Percentiles rank a stretch among this genome's conserved stretches.
These are phyloP conservation scores for Antennarius maculatus DNA, from an alignment of 2,797 vertebrate genomes.

Conservation along the genomic window DNA sequence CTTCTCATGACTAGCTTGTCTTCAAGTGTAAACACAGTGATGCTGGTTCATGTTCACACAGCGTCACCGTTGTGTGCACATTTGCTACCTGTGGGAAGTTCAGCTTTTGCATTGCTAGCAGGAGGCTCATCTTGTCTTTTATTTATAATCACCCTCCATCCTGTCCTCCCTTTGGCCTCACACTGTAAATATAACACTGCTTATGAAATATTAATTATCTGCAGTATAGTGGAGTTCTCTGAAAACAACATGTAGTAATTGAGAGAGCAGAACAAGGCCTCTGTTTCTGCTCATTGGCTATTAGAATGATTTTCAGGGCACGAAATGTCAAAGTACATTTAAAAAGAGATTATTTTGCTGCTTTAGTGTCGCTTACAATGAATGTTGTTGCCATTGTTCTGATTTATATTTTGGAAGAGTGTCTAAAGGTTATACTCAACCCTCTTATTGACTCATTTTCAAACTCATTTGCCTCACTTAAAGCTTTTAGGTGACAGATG, in stretches of 20 bases:
- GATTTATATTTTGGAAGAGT: background rate
- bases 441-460: background rate
- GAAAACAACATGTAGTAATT: constrained; percentile 4
- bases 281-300: constrained; percentile 12
- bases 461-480: constrained; percentile 4
- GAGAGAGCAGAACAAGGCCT: constrained; percentile 1
- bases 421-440: constrained; percentile 6
- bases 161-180: constrained; percentile 38
- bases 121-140: constrained; percentile 54
- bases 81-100: constrained; percentile 18
- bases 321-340: constrained; percentile 25
- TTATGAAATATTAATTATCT: constrained; percentile 62
- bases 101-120: constrained; percentile 27
- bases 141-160: constrained; percentile 54
- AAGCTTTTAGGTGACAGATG: background rate
- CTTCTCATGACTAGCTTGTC: no score
- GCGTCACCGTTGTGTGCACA: constrained; percentile 16
- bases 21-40: constrained; percentile 4
- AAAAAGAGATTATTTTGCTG: constrained; percentile 21
- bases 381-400: constrained; percentile 6
- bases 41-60: constrained; percentile 1
- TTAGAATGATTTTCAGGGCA: constrained; percentile 12
- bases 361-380: background rate
- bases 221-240: constrained; percentile 3
- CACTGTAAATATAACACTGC: constrained; percentile 59